phyloP scores from a whole-genome alignment of 2,888 invertebrate species.

The Osedax frankpressi region DNA sequence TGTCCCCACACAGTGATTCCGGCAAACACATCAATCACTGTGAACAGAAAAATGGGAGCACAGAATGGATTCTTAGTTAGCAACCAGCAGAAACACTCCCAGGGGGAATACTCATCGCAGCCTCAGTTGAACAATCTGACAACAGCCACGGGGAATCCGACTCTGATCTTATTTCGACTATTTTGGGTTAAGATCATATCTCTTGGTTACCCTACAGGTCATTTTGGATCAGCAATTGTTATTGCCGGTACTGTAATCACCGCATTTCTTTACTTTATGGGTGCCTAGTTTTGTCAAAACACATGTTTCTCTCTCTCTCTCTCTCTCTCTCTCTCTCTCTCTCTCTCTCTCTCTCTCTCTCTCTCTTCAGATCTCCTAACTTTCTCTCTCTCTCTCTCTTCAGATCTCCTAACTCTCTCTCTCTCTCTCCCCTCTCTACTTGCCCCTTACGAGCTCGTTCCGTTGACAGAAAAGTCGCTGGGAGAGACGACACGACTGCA shows the following conservation, averaged over 20 bases:
- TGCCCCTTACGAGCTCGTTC: too few species aligned
- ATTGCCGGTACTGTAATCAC: not conserved
- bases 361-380: too few species aligned
- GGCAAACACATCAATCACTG: not conserved
- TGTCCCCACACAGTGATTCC: not conserved
- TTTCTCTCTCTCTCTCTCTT: too few species aligned
- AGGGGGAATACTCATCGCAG: not conserved
- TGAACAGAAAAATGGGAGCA: not conserved
- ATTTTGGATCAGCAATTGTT: not conserved
- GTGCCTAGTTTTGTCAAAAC: not conserved
- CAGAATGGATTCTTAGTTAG: not conserved
- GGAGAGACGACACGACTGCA: too few species aligned
- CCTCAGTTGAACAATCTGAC: not conserved
- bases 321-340: too few species aligned
- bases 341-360: too few species aligned
- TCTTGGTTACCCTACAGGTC: not conserved
- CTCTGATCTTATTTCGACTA: not conserved
- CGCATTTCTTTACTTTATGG: not conserved
- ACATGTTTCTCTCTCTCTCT: not conserved
- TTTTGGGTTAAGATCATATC: not conserved
- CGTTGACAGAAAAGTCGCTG: too few species aligned
- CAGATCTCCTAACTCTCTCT: too few species aligned
- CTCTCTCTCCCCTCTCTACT: too few species aligned
- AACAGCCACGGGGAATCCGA: conserved; percentile 2
- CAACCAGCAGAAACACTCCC: conserved; percentile 3